Base-by-base conservation (phyloP, 2,113 vertebrate species). In the Cottus gobio region DNA sequence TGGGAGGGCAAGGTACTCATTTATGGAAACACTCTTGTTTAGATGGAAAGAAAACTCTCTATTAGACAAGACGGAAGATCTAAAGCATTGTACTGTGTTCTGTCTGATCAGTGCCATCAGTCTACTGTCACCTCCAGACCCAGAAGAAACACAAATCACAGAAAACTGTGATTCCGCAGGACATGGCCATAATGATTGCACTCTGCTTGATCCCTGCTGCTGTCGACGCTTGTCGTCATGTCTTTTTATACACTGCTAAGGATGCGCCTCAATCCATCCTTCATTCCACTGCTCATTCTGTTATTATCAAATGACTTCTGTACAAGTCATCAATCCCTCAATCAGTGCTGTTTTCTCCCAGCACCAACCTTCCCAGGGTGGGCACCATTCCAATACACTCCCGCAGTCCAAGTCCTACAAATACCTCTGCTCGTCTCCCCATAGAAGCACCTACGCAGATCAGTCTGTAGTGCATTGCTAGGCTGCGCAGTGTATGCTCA, bases 391-490 rank as follows among this genome's bases (percentile, higher is more conserved):
- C 13, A 58, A 34, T 58, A 20, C 34, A 34, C 50, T 68, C 18
- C 54, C 34, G 65, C 44, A 48, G 34, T 30, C 48, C 16, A 31
- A 61, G 13, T 56, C 30, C 57, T 12, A n/a, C 34, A 76, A 63
- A 72, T 36, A 85, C n/a, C 57, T 31, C 28, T 1, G 26, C 60
- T 39, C 1, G n/a, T 80, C 26, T 80, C 39, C 52, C 52, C 67
- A 68, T 56, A 16, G 57, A 28, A 69, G 44, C 3, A 71, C 61
- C 82, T 74, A 73, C 71, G 70, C 84, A 79, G 28, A 54, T 28
- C 44, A 2, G 28, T 75, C 64, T 69, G 42, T 72, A 88, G 62
- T 83, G 72, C 83, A 16, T 52, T 52, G n/a, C 68, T n/a, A 1
- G 48, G 54, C 72, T 63, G 65, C n/a, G 10, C 48, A 63, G 69